These are phyloP conservation scores for Lysandra bellargus DNA, from an alignment of 2,888 invertebrate species.

Conservation along the genomic window DNA sequence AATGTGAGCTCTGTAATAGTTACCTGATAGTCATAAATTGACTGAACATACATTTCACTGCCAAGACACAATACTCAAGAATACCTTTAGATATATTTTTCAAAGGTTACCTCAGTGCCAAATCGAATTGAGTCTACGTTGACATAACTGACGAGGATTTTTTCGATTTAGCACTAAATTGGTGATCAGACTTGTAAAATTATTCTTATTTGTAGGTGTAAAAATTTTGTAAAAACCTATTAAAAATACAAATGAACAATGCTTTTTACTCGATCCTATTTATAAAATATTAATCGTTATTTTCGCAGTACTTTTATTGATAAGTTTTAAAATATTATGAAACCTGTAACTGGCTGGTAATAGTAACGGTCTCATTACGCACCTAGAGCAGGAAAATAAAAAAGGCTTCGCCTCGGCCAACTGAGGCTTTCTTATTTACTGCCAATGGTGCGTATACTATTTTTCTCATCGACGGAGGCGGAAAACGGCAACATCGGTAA, in stretches of 20 bases:
- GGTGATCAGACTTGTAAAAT: slow-evolving; percentile 37
- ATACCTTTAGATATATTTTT: slow-evolving; percentile 48
- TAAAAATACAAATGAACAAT: slow-evolving; percentile 41
- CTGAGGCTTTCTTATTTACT: too few relatives aligned
- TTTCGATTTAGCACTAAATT: slow-evolving; percentile 41
- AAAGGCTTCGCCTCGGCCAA: too few relatives aligned
- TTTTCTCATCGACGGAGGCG: too few relatives aligned
- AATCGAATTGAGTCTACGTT: slow-evolving; percentile 42
- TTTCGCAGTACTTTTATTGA: background rate
- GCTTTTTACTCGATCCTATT: slow-evolving; percentile 1
- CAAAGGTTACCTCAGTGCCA: slow-evolving; percentile 55
- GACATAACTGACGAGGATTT: slow-evolving; percentile 33
- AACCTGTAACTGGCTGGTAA: too few relatives aligned
- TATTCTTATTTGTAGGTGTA: slow-evolving; percentile 47
- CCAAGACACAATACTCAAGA: slow-evolving; percentile 36
- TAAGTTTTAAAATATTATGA: too few relatives aligned
- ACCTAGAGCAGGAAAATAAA: too few relatives aligned
- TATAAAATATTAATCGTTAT: background rate
- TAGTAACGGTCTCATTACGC: too few relatives aligned
- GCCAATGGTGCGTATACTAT: too few relatives aligned
- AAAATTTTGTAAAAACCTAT: slow-evolving; percentile 50
- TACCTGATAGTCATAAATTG: background rate
- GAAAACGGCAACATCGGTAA: too few relatives aligned
- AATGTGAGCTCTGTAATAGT: background rate
- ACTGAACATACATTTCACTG: background rate